Conservation (phyloP, 1,140 invertebrate species). For the Listronotus oregonensis region DNA sequence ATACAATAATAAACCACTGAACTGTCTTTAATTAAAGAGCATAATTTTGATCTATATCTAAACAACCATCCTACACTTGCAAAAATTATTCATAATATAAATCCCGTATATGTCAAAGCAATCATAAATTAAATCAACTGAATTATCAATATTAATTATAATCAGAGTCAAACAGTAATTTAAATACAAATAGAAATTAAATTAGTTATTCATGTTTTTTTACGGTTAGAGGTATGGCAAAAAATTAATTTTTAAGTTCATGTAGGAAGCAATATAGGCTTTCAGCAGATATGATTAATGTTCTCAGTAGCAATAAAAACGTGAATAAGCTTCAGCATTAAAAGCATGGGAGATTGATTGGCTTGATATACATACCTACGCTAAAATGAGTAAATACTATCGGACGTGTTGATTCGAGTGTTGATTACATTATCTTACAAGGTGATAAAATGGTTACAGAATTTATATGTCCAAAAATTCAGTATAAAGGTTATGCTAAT, state of each 20-base stretch:
- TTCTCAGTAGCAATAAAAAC: conserved; percentile 22
- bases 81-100: conserved; percentile 8
- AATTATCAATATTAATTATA: conserved; percentile 13
- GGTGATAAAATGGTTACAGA: not conserved
- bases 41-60: conserved; percentile 14
- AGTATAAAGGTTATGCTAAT: not conserved
- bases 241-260: conserved; percentile 16
- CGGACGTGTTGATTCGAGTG: too few species aligned
- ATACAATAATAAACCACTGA: too few species aligned
- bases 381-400: not conserved
- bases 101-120: conserved; percentile 18
- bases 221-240: conserved; percentile 5
- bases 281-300: conserved; percentile 23
- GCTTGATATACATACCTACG: conserved; percentile 17
- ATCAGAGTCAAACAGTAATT: conserved; percentile 5
- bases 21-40: not conserved
- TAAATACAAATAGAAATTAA: conserved; percentile 11
- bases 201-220: conserved; percentile 6
- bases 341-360: conserved; percentile 17
- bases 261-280: conserved; percentile 19
- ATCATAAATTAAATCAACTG: conserved; percentile 19
- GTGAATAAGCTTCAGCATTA: conserved; percentile 8
- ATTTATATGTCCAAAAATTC: not conserved
- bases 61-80: conserved; percentile 9
- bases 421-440: not conserved